These are phyloP conservation scores for Megalonaias nervosa DNA, from an alignment of 1,140 invertebrate genomes.

Conservation along the genomic window DNA sequence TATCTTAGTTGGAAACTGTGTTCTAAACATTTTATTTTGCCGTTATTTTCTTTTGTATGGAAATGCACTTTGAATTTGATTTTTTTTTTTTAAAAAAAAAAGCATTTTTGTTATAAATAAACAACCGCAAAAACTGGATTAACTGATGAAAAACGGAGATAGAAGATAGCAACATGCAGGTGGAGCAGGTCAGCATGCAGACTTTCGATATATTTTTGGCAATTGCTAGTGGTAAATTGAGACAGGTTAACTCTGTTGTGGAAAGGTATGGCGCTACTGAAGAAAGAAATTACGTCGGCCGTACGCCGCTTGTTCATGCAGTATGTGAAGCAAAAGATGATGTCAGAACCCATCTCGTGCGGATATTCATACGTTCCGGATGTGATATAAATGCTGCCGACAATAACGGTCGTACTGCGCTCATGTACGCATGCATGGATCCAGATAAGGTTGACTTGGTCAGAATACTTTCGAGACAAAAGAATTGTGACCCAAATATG, in stretches of 20 bases:
- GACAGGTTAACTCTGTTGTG: conserved; percentile 1
- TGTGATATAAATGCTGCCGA: conserved; percentile 92
- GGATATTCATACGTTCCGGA: conserved; percentile 70
- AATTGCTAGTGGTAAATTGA: conserved; percentile 3
- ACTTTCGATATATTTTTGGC: neutral
- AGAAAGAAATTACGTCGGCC: conserved; percentile 8
- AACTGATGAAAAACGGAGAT: too few species aligned
- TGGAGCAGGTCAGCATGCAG: too few species aligned
- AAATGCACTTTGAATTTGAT: too few species aligned
- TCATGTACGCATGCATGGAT: conserved; percentile 86
- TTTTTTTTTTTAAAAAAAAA: too few species aligned
- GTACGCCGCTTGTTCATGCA: conserved; percentile 37
- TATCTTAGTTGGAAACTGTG: too few species aligned
- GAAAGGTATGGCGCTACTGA: conserved; percentile 4
- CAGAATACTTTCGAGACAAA: conserved; percentile 18
- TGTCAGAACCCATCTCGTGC: conserved; percentile 37
- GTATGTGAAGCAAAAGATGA: conserved; percentile 37
- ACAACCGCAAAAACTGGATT: too few species aligned
- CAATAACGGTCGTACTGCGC: conserved; percentile 89
- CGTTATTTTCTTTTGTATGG: too few species aligned
- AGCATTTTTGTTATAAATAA: too few species aligned
- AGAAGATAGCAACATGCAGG: too few species aligned
- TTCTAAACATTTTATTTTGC: too few species aligned
- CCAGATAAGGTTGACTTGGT: conserved; percentile 31
- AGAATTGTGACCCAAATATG: conserved; percentile 22